Percentiles rank a stretch among this genome's conserved stretches.
Evolutionary conservation across 2,113 vertebrate species (phyloP).

Genomic region (Oreochromis niloticus): DNA sequence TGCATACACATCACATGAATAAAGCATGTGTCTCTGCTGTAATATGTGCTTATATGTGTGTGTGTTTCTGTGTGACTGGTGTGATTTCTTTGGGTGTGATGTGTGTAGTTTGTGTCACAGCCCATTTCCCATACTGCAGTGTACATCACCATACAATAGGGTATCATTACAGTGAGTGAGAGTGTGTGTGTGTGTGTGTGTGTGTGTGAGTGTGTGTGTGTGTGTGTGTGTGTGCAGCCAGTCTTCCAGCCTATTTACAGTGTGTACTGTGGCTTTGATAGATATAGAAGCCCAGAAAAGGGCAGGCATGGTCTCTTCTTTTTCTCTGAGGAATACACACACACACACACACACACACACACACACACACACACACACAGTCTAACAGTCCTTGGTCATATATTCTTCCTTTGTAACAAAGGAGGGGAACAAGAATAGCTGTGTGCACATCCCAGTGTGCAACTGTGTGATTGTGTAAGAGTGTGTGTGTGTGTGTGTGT

Average conservation of each 20-base stretch:
- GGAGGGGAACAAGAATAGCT: background rate
- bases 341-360: background rate
- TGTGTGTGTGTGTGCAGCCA: background rate
- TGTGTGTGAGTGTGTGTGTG: background rate
- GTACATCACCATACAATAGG: background rate
- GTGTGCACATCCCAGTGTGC: background rate
- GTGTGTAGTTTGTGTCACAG: background rate
- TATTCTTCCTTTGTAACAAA: background rate
- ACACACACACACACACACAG: background rate
- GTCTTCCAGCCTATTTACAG: slow-evolving; percentile 26
- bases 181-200: background rate
- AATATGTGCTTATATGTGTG: slow-evolving; percentile 36
- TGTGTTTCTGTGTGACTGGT: slow-evolving; percentile 2
- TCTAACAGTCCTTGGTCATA: background rate
- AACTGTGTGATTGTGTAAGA: background rate
- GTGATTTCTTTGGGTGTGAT: background rate
- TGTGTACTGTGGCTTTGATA: slow-evolving; percentile 34
- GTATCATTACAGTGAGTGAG: slow-evolving; percentile 6
- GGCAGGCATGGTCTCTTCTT: background rate
- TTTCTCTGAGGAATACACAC: slow-evolving; percentile 15
- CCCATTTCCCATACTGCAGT: background rate
- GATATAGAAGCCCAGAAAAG: slow-evolving; percentile 35
- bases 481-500: background rate
- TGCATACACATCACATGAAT: slow-evolving; percentile 37
- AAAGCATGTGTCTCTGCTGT: slow-evolving; percentile 41